These are phyloP conservation scores for Dasysyrphus tricinctus DNA, from an alignment of 2,888 invertebrate genomes.

Conservation along the genomic window DNA sequence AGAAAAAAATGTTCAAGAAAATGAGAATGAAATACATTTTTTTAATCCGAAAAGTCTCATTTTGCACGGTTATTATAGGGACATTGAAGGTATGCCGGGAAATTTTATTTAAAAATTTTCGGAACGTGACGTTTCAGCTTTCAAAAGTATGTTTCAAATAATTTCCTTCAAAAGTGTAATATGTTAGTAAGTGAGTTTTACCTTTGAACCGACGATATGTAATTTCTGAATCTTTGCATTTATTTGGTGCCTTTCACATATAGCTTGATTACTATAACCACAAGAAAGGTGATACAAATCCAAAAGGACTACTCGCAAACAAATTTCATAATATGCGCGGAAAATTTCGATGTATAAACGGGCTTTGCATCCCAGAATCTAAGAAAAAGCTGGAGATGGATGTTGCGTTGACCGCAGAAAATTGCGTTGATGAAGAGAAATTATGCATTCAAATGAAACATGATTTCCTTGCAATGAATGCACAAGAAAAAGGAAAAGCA, in stretches of 20 bases:
- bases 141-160: too few species aligned
- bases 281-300: constrained; percentile 8
- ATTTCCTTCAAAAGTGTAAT: too few species aligned
- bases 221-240: background rate
- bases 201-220: too few species aligned
- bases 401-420: background rate
- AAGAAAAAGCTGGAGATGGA: background rate
- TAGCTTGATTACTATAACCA: constrained; percentile 2
- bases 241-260: background rate
- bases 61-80: too few species aligned
- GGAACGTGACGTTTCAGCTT: too few species aligned
- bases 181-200: too few species aligned
- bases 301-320: constrained; percentile 4
- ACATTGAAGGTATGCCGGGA: too few species aligned
- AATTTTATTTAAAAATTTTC: too few species aligned
- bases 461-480: constrained; percentile 12
- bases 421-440: constrained; percentile 1
- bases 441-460: constrained; percentile 3
- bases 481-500: background rate
- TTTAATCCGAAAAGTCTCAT: too few species aligned
- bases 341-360: background rate
- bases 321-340: constrained; percentile 9
- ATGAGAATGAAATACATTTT: too few species aligned
- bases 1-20: too few species aligned
- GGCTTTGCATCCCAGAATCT: background rate